Evolutionary conservation across 35 echinoderm and acorn worm species (phyloP), one percentile per base, ranked within the genome.

Genomic region (Ophioderma brevispina): DNA sequence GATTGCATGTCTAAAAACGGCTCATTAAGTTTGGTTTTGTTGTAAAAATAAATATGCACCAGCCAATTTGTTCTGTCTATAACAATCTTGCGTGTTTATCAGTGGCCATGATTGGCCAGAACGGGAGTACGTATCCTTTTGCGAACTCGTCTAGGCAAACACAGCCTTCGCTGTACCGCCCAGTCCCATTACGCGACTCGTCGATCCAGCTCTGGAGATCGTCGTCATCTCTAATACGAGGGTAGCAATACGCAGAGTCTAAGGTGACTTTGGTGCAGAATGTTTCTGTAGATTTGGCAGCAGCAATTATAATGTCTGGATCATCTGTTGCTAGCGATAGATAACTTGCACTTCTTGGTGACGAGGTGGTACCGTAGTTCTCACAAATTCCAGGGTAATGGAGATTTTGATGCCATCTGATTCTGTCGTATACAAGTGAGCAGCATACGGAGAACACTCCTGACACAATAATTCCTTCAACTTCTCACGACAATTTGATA

Each of bases 101-200:
- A 41, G 92, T 94, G 38, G 96, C 96, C 56, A 88, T 85, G 32
- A 90, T 82, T 1, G 93, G 85, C 34, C 88, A 84, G 13, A 98
- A 37, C 0, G 96, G 96, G 75, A 95, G 93, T 25, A 84, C 86
- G 15, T 95, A 81, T 37, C 93, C 84, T 39, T 95, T 95, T 14
- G 96, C 96, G 82, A 98, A 98, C 77, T 98, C 96, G 64, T 98
- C 96, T 8, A 98, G 38, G 64, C 96, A 98, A 18, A 98, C 64
- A 36, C 96, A 98, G 13, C 88, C 87, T 46, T n/a, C n/a, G n/a
- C n/a, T n/a, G 28, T 70, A 70, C 36, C 88, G 85, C 14, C 93
- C 92, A n/a, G 41, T 39, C n/a, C 90, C 93, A 23, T 76, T 81
- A 39, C 78, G 34, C 14, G 93, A 78, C 32, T 87, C 90, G 38